A percentile compares a stretch with the other conserved stretches of the same genome.
phyloP scores from a whole-genome alignment of 2,797 vertebrate species.

The Sylvia borin region DNA sequence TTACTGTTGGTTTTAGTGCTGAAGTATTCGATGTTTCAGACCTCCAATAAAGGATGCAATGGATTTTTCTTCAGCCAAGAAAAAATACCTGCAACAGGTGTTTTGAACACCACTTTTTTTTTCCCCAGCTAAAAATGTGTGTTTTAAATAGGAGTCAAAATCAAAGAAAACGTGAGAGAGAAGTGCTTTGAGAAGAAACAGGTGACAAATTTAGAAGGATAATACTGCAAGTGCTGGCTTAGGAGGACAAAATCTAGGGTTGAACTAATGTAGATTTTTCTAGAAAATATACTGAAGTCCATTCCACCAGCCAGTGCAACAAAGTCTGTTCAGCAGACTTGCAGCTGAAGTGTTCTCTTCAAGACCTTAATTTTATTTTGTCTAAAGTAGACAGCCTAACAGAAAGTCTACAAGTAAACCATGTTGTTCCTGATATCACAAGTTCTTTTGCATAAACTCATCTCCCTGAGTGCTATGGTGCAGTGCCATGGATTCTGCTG shows the following conservation, averaged over 20 bases:
- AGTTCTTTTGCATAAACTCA: background rate
- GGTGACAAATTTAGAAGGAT: background rate
- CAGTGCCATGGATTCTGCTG: background rate
- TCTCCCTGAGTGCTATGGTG: background rate
- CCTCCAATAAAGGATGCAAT: background rate
- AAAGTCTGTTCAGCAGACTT: background rate
- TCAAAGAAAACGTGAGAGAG: background rate
- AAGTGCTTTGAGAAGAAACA: background rate
- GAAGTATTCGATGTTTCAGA: background rate
- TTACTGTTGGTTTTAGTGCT: background rate
- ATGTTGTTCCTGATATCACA: background rate
- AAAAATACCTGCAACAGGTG: background rate
- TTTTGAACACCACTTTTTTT: background rate
- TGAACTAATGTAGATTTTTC: background rate
- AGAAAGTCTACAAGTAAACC: background rate
- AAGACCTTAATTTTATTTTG: background rate
- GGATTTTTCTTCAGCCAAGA: background rate
- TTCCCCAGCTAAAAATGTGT: background rate
- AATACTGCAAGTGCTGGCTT: background rate
- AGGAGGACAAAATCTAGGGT: background rate
- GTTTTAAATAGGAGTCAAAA: background rate
- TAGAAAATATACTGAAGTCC: background rate
- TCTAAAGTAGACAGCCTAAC: background rate
- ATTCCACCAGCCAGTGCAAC: background rate
- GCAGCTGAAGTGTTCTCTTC: background rate